Evolutionary conservation across 2,888 invertebrate species (phyloP).

Genomic region (Drosophila leonis): DNA sequence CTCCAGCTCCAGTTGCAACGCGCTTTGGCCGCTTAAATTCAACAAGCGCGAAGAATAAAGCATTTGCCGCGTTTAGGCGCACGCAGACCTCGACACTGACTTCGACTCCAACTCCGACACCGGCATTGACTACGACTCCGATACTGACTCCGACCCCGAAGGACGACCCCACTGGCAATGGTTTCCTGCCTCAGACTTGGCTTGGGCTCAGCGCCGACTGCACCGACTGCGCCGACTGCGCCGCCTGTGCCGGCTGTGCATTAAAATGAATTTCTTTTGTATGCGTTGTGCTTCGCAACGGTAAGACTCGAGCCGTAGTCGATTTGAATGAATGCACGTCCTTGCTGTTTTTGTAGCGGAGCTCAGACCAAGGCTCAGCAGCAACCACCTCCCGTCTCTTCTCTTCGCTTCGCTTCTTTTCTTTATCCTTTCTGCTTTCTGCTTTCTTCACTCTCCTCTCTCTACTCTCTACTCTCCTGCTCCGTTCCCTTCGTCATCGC

Average conservation of each 20-base stretch:
- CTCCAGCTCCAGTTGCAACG: conserved; percentile 38
- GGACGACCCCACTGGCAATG: conserved; percentile 48
- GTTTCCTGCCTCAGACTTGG: conserved; percentile 56
- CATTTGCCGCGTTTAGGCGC: conserved; percentile 74
- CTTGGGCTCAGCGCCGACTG: conserved; percentile 2
- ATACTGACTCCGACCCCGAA: background rate
- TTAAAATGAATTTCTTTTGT: conserved; percentile 78
- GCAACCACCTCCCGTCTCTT: background rate
- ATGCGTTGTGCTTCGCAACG: conserved; percentile 52
- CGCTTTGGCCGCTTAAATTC: conserved; percentile 73
- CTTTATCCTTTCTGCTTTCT: background rate
- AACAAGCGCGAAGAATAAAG: conserved; percentile 52
- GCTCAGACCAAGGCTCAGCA: conserved; percentile 39
- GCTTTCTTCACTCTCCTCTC: conserved; percentile 9
- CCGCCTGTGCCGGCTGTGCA: conserved; percentile 52
- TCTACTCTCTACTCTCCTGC: background rate
- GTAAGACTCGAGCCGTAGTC: conserved; percentile 51
- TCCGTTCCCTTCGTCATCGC: background rate
- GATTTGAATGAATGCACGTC: conserved; percentile 80
- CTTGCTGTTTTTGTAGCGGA: conserved; percentile 46
- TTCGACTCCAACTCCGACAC: conserved; percentile 7
- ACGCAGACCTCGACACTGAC: conserved; percentile 58
- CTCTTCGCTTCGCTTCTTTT: too few species aligned
- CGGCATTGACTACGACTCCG: background rate
- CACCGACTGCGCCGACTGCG: background rate